Evolutionary conservation across 2,797 vertebrate genomes (phyloP), one percentile per base, ranked within the genome.

Genomic region (Argyrosomus regius): DNA sequence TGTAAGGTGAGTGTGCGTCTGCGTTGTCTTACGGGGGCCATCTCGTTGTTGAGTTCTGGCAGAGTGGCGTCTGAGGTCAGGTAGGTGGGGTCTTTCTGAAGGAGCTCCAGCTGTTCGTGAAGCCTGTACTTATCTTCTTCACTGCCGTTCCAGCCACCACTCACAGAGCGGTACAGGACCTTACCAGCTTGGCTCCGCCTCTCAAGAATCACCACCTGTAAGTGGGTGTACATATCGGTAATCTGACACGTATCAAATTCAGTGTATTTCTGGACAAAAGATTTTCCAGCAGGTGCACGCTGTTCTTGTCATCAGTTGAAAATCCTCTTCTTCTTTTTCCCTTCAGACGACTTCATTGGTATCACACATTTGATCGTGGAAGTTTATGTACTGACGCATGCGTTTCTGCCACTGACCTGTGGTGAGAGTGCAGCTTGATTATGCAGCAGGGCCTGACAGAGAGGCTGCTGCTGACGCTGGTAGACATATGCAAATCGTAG

Each of bases 191-290:
- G 95, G 80, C 96, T 98, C 22, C 97, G 95, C 69, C 97, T 95
- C 93, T 99, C 97, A 57, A 99, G 91, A 87, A 99, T 94, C 78
- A 97, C 96, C 87, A 99, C 97, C 98, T 99, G 93, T n/a, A 58
- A 70, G 65, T 3, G 31, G n/a, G 39, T 6, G 64, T 59, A 45
- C 61, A 56, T 45, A 77, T 63, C 16, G 8, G 71, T 71, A 68
- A 83, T 68, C 59, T 46, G 78, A 87, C 67, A 75, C 77, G 56
- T 56, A 72, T 79, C 57, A 39, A 13, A 57, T 62, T 80, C 59
- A 50, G 64, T 16, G n/a, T 52, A 53, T 49, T 63, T 57, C 39
- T 74, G 58, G 9, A 41, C 6, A 53, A 46, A 71, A 46, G 12
- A 11, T 52, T 67, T 57, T 24, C 12, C 45, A 45, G 53, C 45